Evolutionary conservation across 2,888 invertebrate species (phyloP), one percentile per base, ranked within the genome.

Genomic region (Chirona hameri): DNA sequence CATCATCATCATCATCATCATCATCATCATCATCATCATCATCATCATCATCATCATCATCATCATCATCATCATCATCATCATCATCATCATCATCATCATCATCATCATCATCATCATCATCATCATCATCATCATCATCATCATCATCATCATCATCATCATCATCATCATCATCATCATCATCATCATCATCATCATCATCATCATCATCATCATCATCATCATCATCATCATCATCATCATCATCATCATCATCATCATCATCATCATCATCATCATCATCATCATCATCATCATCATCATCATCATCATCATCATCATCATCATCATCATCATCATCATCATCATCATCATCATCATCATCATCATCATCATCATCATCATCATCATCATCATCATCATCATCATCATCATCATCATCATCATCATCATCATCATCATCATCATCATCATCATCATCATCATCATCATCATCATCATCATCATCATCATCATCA

Each of bases 91-190:
- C 18, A 65, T n/a, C 18, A 65, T 65, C 65, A 65, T 65, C 65
- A 65, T n/a, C n/a, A n/a, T 65, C 65, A 65, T 65, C n/a, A n/a
- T 65, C 65, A 65, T 65, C 65, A 65, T 65, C n/a, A 65, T 65
- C 65, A n/a, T 65, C 65, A 65, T 65, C 65, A 65, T 65, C n/a
- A 65, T 65, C 65, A 65, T 65, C 65, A 65, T 65, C n/a, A 65
- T 65, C 65, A n/a, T n/a, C 65, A 65, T 65, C 65, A 65, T 65
- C n/a, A 65, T 65, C 65, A n/a, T 65, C 65, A 65, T 65, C 65
- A 65, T 65, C n/a, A 65, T n/a, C 65, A n/a, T 65, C 65, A 65
- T 65, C 65, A 65, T 65, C n/a, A 65, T 65, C 65, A n/a, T 65
- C 65, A 65, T 65, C n/a, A 65, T 65, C 65, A 65, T 65, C n/a